Conservation (phyloP, 2,797 vertebrate species). For the Cryptoblepharus egeriae region DNA sequence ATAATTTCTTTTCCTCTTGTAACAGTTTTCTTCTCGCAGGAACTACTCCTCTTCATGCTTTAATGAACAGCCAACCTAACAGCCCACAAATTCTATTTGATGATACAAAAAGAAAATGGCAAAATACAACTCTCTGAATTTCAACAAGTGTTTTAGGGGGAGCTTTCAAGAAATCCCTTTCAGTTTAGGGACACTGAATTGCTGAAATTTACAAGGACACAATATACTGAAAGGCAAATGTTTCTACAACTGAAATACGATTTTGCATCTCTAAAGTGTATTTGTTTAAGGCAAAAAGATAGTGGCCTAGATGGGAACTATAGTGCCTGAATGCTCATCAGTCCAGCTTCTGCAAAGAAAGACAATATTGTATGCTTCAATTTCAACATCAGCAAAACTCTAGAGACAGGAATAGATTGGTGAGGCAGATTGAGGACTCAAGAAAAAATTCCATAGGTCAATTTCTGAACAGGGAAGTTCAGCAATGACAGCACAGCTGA, state of each 20-base stretch:
- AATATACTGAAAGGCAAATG: neutral
- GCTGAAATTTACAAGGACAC: neutral
- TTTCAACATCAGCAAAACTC: neutral
- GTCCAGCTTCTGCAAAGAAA: neutral
- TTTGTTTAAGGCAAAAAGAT: neutral
- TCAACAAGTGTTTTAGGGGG: neutral
- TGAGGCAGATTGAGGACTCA: neutral
- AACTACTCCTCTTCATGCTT: neutral
- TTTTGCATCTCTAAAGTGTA: neutral
- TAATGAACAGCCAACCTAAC: no score
- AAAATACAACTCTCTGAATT: neutral
- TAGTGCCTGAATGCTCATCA: neutral
- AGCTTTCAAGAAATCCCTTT: neutral
- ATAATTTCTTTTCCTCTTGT: no score
- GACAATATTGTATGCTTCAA: neutral
- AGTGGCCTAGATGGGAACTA: neutral
- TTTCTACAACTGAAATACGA: neutral
- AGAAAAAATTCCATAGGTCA: neutral
- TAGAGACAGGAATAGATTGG: neutral
- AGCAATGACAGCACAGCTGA: neutral
- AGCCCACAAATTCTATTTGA: no score
- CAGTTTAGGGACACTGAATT: neutral
- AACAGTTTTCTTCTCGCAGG: no score
- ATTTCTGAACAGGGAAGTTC: neutral
- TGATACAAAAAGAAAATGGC: no score